phyloP scores from a whole-genome alignment of 2,888 invertebrate species.

The Limnephilus auricula region DNA sequence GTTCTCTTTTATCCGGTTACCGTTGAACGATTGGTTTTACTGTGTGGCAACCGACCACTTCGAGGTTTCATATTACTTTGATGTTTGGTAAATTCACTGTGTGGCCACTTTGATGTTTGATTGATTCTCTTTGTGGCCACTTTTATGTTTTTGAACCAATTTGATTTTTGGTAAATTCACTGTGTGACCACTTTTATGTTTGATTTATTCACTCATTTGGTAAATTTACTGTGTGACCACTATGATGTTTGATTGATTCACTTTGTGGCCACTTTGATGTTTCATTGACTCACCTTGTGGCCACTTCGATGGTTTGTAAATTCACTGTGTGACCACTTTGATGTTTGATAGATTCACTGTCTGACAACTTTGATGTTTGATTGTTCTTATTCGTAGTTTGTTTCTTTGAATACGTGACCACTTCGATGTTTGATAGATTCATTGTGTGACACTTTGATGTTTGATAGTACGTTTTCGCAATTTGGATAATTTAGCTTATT shows the following conservation, averaged over 20 bases:
- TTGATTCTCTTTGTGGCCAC: not conserved
- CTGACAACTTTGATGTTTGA: not conserved
- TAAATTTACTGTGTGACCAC: not conserved
- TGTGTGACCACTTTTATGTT: not conserved
- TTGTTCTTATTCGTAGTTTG: not conserved
- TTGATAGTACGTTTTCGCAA: not conserved
- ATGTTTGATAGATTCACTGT: not conserved
- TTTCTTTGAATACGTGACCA: not conserved
- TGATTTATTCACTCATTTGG: not conserved
- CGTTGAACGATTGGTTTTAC: not conserved
- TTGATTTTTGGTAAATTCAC: not conserved
- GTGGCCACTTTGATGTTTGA: not conserved
- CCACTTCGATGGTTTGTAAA: too few species aligned
- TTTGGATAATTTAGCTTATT: too few species aligned
- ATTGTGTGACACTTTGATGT: too few species aligned
- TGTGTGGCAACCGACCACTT: too few species aligned
- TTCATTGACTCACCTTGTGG: not conserved
- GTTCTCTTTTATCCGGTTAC: not conserved
- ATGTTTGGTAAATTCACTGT: not conserved
- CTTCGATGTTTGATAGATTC: not conserved
- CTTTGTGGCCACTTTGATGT: not conserved
- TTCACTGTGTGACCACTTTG: too few species aligned
- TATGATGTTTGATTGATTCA: not conserved
- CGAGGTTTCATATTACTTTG: not conserved
- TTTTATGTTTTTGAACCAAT: not conserved